Base-by-base conservation (phyloP, 2,888 invertebrate species). In the Temnothorax unifasciatus region DNA sequence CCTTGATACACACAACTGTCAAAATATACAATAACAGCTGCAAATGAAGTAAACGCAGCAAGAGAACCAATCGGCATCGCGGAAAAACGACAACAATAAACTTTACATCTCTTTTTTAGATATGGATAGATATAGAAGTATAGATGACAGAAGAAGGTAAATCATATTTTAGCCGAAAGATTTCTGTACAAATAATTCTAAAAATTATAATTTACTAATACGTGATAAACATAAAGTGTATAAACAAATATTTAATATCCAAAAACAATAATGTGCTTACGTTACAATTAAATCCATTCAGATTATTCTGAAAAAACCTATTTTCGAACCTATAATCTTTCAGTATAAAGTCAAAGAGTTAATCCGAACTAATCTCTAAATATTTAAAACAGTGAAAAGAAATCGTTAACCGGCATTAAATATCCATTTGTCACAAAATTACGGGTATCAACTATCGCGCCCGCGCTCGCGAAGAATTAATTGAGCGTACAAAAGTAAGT, bases 351-450 rank as follows among this genome's bases (percentile, higher is more conserved):
- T 25, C 3, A 73, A 59, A 57, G 11, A 73, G 21, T 61, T 61
- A 18, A 41, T 11, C 21, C 38, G 2, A n/a, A n/a, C 25, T 63
- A 34, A 50, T 75, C 34, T 21, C 13, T 3, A n/a, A 64, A 75
- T 75, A 38, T 11, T n/a, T 34, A 11, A 71, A 18, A 44, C 5
- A 11, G 2, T 21, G 25, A 52, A 38, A 52, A 8, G 13, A 25
- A 64, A 25, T 38, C n/a, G n/a, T 61, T 50, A 74, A 25, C 25
- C 74, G 34, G 13, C 44, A n/a, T 25, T 34, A 34, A 63, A 21
- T 15, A 18, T 25, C 18, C n/a, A 44, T 77, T 77, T 0, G 11
- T 57, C 57, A 29, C n/a, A 44, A 68, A 44, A 68, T 76, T 76
- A 52, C 9, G 25, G 18, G 2, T 73, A 18, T 54, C 29, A 57